phyloP scores from a whole-genome alignment of 2,797 vertebrate species.

The Dryobates pubescens region DNA sequence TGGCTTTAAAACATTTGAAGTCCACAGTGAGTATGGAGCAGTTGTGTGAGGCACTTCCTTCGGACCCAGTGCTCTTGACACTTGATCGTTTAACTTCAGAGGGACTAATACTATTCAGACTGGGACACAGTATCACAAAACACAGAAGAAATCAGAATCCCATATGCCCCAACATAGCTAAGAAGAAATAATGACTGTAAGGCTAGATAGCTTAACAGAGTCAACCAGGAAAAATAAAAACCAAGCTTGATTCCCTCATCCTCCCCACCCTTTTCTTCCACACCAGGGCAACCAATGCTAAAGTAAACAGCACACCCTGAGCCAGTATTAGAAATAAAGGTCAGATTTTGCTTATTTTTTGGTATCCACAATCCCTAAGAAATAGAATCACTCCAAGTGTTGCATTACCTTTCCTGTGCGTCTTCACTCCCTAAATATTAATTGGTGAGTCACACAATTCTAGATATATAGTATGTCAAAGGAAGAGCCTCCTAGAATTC shows the following conservation, averaged over 20 bases:
- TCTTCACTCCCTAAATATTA: not conserved
- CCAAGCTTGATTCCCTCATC: not conserved
- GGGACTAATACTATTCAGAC: constrained; percentile 87
- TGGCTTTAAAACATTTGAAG: constrained; percentile 87
- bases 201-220: not conserved
- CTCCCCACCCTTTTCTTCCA: not conserved
- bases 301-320: not conserved
- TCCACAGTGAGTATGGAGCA: constrained; percentile 86
- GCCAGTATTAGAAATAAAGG: not conserved
- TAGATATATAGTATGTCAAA: not conserved
- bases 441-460: not conserved
- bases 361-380: not conserved
- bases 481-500: not conserved
- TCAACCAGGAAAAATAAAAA: not conserved
- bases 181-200: not conserved
- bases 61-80: constrained; percentile 85
- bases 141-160: not conserved
- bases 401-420: not conserved
- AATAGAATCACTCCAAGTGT: not conserved
- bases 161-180: not conserved
- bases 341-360: not conserved
- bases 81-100: constrained; percentile 85
- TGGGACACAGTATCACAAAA: constrained; percentile 55
- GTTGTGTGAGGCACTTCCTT: constrained; percentile 87
- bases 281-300: not conserved